Evolutionary conservation across 2,797 vertebrate species (phyloP).

Genomic region (Chrosomus eos): DNA sequence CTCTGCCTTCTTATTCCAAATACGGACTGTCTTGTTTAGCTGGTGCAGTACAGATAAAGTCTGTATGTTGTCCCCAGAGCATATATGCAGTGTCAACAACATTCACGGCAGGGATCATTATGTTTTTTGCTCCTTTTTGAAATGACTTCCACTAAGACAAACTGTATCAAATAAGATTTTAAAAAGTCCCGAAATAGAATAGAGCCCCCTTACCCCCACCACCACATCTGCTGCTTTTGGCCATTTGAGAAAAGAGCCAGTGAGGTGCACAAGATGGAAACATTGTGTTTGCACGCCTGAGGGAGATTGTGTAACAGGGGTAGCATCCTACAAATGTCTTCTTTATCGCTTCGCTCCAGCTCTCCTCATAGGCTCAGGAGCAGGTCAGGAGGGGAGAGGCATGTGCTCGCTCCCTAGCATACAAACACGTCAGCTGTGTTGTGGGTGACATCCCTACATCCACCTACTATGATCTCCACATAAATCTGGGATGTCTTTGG

Average conservation of each 20-base stretch:
- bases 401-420: not conserved
- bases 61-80: conserved; percentile 10
- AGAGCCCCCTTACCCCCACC: not conserved
- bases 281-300: conserved; percentile 26
- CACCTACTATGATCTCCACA: not conserved
- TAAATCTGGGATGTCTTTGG: not conserved
- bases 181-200: conserved; percentile 16
- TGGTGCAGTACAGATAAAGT: conserved; percentile 3
- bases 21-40: not conserved
- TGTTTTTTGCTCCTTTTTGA: not conserved
- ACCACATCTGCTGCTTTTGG: conserved; percentile 4
- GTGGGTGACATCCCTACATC: not conserved
- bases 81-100: conserved; percentile 21
- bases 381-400: not conserved
- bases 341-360: conserved; percentile 20
- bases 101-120: not conserved
- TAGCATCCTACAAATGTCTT: conserved; percentile 35
- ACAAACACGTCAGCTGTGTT: not conserved
- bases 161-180: conserved; percentile 8
- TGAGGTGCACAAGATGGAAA: conserved; percentile 40
- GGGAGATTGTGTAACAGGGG: conserved; percentile 41
- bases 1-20: not conserved
- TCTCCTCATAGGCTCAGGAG: not conserved
- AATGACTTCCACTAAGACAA: not conserved
- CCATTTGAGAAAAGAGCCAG: conserved; percentile 41